These are phyloP conservation scores for Unio pictorum DNA, from an alignment of 2,888 invertebrate species.

Conservation along the genomic window DNA sequence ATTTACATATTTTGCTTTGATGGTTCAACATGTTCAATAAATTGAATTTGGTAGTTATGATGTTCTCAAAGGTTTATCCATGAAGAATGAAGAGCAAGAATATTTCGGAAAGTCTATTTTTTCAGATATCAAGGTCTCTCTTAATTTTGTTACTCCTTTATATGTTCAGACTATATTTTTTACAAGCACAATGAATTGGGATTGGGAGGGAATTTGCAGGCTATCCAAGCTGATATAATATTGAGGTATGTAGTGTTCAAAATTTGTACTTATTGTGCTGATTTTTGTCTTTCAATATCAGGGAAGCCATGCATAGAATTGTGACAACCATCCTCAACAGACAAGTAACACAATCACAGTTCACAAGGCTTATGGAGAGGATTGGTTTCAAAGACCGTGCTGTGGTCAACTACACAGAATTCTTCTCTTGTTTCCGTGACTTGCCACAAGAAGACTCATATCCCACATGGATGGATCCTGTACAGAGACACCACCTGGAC, in stretches of 20 bases:
- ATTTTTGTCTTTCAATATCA: conserved; percentile 28
- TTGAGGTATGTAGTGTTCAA: no score
- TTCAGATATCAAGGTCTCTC: no score
- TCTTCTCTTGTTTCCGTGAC: conserved; percentile 63
- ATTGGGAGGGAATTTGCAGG: no score
- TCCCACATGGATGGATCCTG: conserved; percentile 69
- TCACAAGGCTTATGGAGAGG: conserved; percentile 58
- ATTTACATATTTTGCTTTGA: neutral
- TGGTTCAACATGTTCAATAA: no score
- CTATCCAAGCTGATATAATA: no score
- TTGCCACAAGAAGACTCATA: conserved; percentile 52
- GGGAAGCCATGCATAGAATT: conserved; percentile 67
- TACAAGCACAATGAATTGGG: no score
- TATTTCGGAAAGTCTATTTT: no score
- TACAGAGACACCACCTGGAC: conserved; percentile 56
- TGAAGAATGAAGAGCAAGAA: no score
- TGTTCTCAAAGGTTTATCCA: no score
- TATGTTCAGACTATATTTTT: no score
- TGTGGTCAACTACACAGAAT: conserved; percentile 65
- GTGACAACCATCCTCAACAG: conserved; percentile 59
- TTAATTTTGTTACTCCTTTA: no score
- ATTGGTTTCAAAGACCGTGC: conserved; percentile 57
- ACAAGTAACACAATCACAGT: conserved; percentile 53
- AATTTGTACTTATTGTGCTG: neutral
- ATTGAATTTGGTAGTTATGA: no score